phyloP scores from a whole-genome alignment of 2,888 invertebrate genomes.

The Drosophila kambysellisi region DNA sequence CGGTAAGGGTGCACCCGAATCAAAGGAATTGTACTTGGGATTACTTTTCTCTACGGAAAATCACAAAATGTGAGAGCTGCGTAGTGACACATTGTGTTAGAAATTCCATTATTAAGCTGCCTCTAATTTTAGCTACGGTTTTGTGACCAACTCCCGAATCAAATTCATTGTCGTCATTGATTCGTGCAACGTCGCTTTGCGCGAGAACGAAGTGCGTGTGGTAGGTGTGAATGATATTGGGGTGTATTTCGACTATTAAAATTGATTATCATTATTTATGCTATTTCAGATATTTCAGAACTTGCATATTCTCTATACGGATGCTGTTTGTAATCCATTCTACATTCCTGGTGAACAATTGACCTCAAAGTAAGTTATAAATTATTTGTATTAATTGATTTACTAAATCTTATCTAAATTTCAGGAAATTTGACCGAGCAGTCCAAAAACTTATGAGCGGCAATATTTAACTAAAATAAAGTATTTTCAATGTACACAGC shows the following conservation, averaged over 20 bases:
- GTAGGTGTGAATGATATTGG: slow-evolving; percentile 85
- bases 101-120: not conserved
- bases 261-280: slow-evolving; percentile 34
- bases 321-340: slow-evolving; percentile 98
- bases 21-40: slow-evolving; percentile 95
- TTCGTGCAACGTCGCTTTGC: slow-evolving; percentile 93
- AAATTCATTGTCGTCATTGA: slow-evolving; percentile 97
- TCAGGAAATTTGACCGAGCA: slow-evolving; percentile 89
- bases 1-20: slow-evolving; percentile 89
- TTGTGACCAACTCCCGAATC: slow-evolving; percentile 98
- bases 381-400: not conserved
- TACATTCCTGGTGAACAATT: slow-evolving; percentile 97
- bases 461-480: slow-evolving; percentile 62
- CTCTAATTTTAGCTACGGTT: slow-evolving; percentile 90
- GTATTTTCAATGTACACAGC: not conserved
- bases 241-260: not conserved
- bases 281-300: slow-evolving; percentile 91
- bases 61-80: slow-evolving; percentile 92
- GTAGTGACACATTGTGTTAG: fast-evolving
- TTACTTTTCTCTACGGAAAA: slow-evolving; percentile 97
- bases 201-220: slow-evolving; percentile 97
- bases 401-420: slow-evolving; percentile 71
- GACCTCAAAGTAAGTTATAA: slow-evolving; percentile 90
- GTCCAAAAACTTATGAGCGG: slow-evolving; percentile 87
- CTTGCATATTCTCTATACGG: slow-evolving; percentile 96